These are phyloP conservation scores for Aulostomus chinensis DNA, from an alignment of 2,797 vertebrate genomes.

Conservation along the genomic window DNA sequence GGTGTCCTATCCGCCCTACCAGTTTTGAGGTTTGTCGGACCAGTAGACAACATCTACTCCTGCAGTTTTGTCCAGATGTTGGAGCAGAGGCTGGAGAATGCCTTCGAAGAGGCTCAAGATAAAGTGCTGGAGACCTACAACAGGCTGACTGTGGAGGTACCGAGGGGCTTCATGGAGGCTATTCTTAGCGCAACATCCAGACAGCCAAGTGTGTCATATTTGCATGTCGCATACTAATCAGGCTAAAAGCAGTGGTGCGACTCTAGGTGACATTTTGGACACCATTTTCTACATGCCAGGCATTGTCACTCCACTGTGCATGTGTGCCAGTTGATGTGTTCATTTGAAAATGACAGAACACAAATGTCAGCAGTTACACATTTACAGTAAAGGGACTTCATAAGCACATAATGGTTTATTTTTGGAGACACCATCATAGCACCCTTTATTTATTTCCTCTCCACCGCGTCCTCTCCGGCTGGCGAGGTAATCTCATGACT, in stretches of 20 bases:
- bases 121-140: slow-evolving; percentile 89
- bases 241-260: slow-evolving; percentile 13
- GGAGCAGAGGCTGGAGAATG: slow-evolving; percentile 90
- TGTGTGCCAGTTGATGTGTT: not conserved
- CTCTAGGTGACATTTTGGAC: not conserved
- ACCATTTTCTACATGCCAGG: not conserved
- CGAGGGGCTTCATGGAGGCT: not conserved
- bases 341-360: not conserved
- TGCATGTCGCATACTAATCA: slow-evolving; percentile 17
- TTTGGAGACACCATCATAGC: slow-evolving; percentile 1
- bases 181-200: slow-evolving; percentile 2
- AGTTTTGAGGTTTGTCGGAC: slow-evolving; percentile 95
- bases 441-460: not conserved
- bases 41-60: slow-evolving; percentile 89
- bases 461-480: not conserved
- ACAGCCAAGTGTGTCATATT: slow-evolving; percentile 6
- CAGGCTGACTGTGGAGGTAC: slow-evolving; percentile 91
- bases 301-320: not conserved
- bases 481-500: slow-evolving; percentile 15
- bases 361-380: no score
- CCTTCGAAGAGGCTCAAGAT: slow-evolving; percentile 91
- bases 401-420: not conserved
- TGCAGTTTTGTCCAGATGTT: slow-evolving; percentile 93
- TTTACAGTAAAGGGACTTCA: not conserved
- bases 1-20: slow-evolving; percentile 37